These are phyloP conservation scores for Oryzias celebensis DNA, from an alignment of 2,113 vertebrate species.

Conservation along the genomic window DNA sequence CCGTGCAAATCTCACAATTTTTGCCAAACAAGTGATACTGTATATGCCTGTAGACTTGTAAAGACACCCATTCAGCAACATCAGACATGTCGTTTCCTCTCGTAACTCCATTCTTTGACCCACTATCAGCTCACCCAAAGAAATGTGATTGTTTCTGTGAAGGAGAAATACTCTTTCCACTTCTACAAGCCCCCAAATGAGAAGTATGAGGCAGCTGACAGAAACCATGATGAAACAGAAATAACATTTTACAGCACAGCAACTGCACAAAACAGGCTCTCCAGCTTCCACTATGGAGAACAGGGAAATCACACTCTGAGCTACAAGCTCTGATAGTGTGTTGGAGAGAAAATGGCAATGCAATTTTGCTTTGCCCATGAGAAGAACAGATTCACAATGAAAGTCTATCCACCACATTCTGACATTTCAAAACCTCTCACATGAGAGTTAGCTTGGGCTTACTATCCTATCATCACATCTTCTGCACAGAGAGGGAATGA, in stretches of 20 bases:
- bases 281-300: conserved; percentile 13
- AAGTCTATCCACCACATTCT: conserved; percentile 36
- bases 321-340: conserved; percentile 39
- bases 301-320: conserved; percentile 19
- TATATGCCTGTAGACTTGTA: no score
- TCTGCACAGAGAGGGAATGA: conserved; percentile 20
- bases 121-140: conserved; percentile 14
- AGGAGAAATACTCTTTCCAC: conserved; percentile 11
- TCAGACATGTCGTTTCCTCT: conserved; percentile 8
- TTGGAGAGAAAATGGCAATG: conserved; percentile 43
- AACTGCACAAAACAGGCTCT: conserved; percentile 14
- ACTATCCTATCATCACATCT: conserved; percentile 23
- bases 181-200: conserved; percentile 16
- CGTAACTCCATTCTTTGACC: conserved; percentile 16
- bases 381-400: conserved; percentile 31
- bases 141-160: conserved; percentile 46
- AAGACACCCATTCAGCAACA: no score
- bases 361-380: conserved; percentile 51
- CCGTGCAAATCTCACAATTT: no score
- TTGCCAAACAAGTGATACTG: no score
- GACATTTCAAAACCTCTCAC: conserved; percentile 50
- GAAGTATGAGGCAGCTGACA: conserved; percentile 21
- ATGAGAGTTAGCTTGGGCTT: conserved; percentile 22
- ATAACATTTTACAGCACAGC: conserved; percentile 34
- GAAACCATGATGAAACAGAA: conserved; percentile 25